These are phyloP conservation scores for Crepidodera aurea DNA, from an alignment of 2,888 invertebrate genomes.

Conservation along the genomic window DNA sequence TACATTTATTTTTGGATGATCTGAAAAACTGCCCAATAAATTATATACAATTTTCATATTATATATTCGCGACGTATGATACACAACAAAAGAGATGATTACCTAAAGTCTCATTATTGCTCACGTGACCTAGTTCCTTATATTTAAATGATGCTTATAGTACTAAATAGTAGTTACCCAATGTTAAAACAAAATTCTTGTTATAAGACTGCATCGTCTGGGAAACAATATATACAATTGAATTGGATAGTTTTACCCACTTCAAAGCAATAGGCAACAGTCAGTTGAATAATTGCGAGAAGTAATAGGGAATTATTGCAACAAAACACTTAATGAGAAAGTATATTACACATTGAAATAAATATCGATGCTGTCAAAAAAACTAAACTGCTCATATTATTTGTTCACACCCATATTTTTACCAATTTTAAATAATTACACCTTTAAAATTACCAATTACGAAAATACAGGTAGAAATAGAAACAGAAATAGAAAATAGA, in stretches of 20 bases:
- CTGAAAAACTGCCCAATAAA: neutral
- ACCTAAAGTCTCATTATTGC: conserved; percentile 18
- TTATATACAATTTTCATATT: conserved; percentile 1
- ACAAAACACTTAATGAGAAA: conserved; percentile 14
- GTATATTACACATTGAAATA: conserved; percentile 10
- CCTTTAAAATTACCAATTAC: too few species aligned
- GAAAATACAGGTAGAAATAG: too few species aligned
- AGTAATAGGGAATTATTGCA: conserved; percentile 18
- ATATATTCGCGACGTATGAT: conserved; percentile 6
- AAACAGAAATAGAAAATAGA: too few species aligned
- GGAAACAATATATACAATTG: conserved; percentile 22
- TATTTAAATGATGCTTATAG: conserved; percentile 13
- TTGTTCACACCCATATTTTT: too few species aligned
- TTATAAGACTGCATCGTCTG: conserved; percentile 9
- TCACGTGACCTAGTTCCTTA: conserved; percentile 20
- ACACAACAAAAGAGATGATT: conserved; percentile 20
- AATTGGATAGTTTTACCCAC: conserved; percentile 18
- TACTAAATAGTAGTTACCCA: conserved; percentile 13
- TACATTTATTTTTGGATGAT: too few species aligned
- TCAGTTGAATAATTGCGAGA: conserved; percentile 1
- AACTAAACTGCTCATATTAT: too few species aligned
- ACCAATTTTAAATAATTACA: too few species aligned
- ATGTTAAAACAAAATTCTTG: conserved; percentile 16
- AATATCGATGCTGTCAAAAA: neutral
- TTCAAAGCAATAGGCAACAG: conserved; percentile 10